Percentiles rank a stretch among this genome's conserved stretches.
These are phyloP conservation scores for Pelusios castaneus DNA, from an alignment of 2,113 vertebrate genomes.

Conservation along the genomic window DNA sequence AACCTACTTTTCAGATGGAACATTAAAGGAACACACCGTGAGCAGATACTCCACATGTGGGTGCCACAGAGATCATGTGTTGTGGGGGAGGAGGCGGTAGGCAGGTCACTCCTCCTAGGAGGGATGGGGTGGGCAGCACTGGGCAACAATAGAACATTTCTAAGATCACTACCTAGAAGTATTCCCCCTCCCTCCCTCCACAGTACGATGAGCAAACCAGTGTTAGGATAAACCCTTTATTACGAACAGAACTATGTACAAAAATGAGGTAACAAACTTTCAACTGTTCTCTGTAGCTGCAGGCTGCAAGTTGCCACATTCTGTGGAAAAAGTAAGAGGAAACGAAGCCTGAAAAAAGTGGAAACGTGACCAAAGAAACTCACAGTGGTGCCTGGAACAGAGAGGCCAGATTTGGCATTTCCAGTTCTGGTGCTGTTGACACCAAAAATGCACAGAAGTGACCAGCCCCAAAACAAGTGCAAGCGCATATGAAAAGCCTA, in stretches of 20 bases:
- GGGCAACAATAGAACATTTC: background rate
- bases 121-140: background rate
- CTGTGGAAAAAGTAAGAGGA: too few species aligned
- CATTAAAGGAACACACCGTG: background rate
- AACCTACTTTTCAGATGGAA: background rate
- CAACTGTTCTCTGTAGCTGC: background rate
- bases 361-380: too few species aligned
- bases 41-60: too few species aligned
- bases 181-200: background rate
- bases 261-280: background rate
- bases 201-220: background rate
- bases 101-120: background rate
- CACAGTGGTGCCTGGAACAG: too few species aligned
- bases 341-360: too few species aligned
- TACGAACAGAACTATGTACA: background rate
- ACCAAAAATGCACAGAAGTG: too few species aligned
- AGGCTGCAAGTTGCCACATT: background rate
- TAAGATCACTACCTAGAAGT: background rate
- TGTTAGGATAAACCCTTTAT: background rate
- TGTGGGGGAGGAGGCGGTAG: too few species aligned
- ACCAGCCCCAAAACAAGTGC: too few species aligned
- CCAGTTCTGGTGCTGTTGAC: too few species aligned
- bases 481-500: too few species aligned
- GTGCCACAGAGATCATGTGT: too few species aligned
- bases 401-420: too few species aligned